Percentiles rank a stretch among this genome's conserved stretches.
Evolutionary conservation across 2,113 vertebrate species (phyloP).

Genomic region (Nipponia nippon): DNA sequence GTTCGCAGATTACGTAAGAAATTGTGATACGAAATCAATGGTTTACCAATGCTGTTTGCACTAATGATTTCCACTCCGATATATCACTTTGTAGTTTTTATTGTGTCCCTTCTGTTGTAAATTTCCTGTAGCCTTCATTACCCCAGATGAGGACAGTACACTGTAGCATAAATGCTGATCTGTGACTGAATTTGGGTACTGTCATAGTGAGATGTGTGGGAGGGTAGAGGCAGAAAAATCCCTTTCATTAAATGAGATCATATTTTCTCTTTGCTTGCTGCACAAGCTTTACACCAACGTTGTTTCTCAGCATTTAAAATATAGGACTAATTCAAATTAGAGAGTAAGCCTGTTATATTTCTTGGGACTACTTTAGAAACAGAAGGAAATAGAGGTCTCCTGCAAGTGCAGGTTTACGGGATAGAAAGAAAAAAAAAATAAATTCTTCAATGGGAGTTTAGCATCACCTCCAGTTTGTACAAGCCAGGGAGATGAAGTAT

Average conservation of each 20-base stretch:
- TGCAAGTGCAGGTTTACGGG: neutral
- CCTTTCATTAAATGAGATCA: neutral
- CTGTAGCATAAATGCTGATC: neutral
- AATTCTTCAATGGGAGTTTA: neutral
- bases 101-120: neutral
- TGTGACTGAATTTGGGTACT: neutral
- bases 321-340: neutral
- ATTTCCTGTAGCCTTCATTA: neutral
- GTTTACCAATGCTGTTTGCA: neutral
- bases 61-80: neutral
- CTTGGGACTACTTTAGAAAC: neutral
- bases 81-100: neutral
- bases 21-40: neutral
- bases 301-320: neutral
- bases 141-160: neutral
- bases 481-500: neutral
- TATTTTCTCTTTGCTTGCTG: neutral
- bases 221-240: neutral
- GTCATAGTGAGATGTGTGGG: neutral
- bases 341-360: neutral
- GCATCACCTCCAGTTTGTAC: neutral
- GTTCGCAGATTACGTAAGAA: rapidly evolving
- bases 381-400: neutral
- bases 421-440: neutral
- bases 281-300: neutral